phyloP scores from a whole-genome alignment of 2,113 vertebrate genomes.

The Vicugna pacos region DNA sequence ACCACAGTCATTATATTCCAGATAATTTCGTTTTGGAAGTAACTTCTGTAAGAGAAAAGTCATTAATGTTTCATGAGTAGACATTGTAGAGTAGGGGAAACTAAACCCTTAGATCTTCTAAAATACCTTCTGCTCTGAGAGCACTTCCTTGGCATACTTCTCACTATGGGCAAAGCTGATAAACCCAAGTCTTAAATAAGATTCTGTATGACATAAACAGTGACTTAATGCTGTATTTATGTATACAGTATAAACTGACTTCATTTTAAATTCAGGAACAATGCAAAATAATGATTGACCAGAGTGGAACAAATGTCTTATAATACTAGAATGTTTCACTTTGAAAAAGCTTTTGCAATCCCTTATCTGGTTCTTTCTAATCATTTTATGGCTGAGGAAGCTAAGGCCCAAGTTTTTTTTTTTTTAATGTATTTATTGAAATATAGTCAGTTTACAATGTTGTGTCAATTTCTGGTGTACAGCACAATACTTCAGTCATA shows the following conservation, averaged over 20 bases:
- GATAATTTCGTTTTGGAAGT: conserved; percentile 29
- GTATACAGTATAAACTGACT: neutral
- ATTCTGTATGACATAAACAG: neutral
- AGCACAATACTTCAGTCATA: no score
- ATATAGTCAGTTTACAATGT: no score
- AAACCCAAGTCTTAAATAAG: neutral
- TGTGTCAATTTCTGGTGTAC: no score
- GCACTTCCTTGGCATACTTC: neutral
- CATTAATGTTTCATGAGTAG: neutral
- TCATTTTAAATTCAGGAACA: neutral
- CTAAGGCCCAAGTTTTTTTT: neutral
- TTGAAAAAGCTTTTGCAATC: neutral
- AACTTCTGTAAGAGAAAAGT: neutral
- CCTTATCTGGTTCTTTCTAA: neutral
- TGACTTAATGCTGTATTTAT: neutral
- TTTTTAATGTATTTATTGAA: no score
- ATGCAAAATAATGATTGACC: neutral
- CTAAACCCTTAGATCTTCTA: neutral
- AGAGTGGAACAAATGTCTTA: neutral
- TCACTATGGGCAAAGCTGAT: neutral
- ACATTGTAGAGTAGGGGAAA: neutral
- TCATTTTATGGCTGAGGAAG: neutral
- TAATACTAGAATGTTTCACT: neutral
- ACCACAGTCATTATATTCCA: neutral
- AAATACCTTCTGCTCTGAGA: neutral